Percentiles rank a stretch among this genome's conserved stretches.
Evolutionary conservation across 2,888 invertebrate genomes (phyloP).

Genomic region (Sylvicola fuscatus): DNA sequence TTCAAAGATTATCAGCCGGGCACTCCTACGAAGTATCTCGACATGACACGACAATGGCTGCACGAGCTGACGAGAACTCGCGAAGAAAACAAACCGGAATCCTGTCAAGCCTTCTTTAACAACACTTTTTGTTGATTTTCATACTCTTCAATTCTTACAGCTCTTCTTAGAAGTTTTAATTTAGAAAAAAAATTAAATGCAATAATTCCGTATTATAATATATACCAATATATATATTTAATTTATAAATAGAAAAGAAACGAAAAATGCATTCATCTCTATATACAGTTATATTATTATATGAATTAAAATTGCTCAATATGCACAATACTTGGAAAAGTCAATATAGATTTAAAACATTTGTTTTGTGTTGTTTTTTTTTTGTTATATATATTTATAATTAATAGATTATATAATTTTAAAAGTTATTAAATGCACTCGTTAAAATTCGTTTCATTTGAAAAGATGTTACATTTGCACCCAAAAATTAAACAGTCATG

Average conservation of each 20-base stretch:
- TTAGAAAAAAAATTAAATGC: background rate
- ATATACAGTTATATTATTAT: too few species aligned
- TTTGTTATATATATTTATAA: too few species aligned
- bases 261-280: too few species aligned
- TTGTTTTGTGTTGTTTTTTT: too few species aligned
- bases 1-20: slow-evolving; percentile 37
- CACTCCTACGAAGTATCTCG: slow-evolving; percentile 36
- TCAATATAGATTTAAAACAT: too few species aligned
- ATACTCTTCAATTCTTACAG: background rate
- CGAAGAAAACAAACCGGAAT: slow-evolving; percentile 8
- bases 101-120: slow-evolving; percentile 15
- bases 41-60: slow-evolving; percentile 38
- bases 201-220: background rate
- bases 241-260: background rate
- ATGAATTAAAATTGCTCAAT: too few species aligned
- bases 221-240: background rate
- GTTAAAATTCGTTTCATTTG: too few species aligned
- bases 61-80: slow-evolving; percentile 27
- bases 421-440: too few species aligned
- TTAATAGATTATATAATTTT: too few species aligned
- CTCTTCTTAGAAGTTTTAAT: background rate
- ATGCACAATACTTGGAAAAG: too few species aligned
- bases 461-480: too few species aligned
- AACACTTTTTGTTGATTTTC: slow-evolving; percentile 23
- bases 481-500: too few species aligned